A percentile compares a stretch with the other conserved stretches of the same genome.
Conservation (phyloP, 2,888 invertebrate species). For the Hymenopus coronatus region DNA sequence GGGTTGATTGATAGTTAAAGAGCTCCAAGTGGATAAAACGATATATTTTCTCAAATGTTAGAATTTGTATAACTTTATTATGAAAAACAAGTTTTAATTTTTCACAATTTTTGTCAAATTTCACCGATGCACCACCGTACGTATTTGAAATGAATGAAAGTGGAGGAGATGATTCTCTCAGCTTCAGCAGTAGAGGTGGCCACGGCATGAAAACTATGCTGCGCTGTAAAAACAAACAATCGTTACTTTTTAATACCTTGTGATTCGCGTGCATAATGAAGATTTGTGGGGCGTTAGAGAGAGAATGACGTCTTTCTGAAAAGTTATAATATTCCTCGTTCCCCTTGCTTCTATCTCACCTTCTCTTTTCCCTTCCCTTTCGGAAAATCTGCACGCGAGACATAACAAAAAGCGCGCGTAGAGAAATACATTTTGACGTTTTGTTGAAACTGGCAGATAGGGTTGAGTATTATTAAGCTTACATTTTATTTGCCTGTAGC, state of each 20-base stretch:
- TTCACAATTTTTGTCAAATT: too few species aligned
- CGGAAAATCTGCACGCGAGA: constrained; percentile 16
- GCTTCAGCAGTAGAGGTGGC: background rate
- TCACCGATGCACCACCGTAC: too few species aligned
- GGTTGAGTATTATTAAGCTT: constrained; percentile 4
- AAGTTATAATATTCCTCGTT: constrained; percentile 14
- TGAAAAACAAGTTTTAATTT: too few species aligned
- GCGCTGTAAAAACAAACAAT: constrained; percentile 21
- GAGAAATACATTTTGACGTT: constrained; percentile 19
- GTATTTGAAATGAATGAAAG: too few species aligned
- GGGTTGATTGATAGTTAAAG: too few species aligned
- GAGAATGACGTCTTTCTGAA: constrained; percentile 22
- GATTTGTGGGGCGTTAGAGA: constrained; percentile 29
- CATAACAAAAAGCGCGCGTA: constrained; percentile 5
- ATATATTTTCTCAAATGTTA: too few species aligned
- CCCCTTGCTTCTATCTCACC: background rate
- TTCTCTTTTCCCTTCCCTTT: background rate
- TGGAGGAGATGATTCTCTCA: background rate
- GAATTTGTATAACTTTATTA: too few species aligned
- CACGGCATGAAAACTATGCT: background rate
- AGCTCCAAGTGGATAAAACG: too few species aligned
- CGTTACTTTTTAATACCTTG: constrained; percentile 31
- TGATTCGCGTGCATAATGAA: constrained; percentile 31
- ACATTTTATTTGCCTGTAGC: constrained; percentile 14
- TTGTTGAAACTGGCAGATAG: constrained; percentile 36